phyloP scores from a whole-genome alignment of 2,888 invertebrate species.

The Glyphotaelius pellucidus region DNA sequence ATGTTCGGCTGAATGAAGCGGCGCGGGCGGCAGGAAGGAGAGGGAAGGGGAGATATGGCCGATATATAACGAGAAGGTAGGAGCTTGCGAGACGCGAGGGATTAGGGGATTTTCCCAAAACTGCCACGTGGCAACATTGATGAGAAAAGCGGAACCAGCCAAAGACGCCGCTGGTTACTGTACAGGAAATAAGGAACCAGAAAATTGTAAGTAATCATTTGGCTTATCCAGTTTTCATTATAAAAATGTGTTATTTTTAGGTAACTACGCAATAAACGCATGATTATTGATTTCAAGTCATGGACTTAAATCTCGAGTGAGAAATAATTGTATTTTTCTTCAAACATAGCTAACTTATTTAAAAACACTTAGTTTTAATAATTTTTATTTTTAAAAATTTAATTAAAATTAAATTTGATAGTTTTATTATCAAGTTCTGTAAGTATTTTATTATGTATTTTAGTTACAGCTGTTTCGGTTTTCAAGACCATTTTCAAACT shows the following conservation, averaged over 20 bases:
- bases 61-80: constrained; percentile 15
- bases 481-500: no score
- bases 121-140: constrained; percentile 25
- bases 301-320: no score
- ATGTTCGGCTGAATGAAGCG: neutral
- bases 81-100: constrained; percentile 2
- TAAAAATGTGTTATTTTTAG: neutral
- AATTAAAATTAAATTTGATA: no score
- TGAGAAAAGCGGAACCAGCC: neutral
- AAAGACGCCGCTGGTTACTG: neutral
- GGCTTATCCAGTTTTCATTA: neutral
- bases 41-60: neutral
- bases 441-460: no score
- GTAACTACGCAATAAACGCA: neutral
- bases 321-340: no score
- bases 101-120: constrained; percentile 15
- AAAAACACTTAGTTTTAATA: no score
- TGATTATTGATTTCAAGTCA: no score
- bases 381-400: no score
- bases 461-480: no score
- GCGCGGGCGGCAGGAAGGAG: neutral
- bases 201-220: neutral
- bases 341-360: no score
- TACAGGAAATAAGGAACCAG: no score
- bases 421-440: no score